Base-by-base conservation (phyloP, 2,113 vertebrate species). In the Oreochromis tanganicae region DNA sequence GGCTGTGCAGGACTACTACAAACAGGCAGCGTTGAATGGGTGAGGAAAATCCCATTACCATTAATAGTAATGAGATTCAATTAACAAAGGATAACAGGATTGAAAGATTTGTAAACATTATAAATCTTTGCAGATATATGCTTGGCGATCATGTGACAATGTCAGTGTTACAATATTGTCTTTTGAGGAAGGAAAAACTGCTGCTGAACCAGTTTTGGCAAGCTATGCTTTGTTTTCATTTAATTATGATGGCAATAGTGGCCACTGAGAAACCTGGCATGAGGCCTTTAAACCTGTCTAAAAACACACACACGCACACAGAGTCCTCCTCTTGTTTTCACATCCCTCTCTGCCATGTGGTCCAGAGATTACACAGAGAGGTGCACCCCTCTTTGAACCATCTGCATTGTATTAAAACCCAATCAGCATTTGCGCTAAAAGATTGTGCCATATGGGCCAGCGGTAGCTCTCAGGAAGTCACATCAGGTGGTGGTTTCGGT, bases 331-430 rank as follows among this genome's bases (percentile, higher is more conserved):
- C 63, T 86, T 61, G 85, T 66, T 81, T 61, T 41, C 34, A 84
- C 41, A 46, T 83, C 34, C 38, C 38, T 56, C 57, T 54, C 27
- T 80, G 46, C 85, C 91, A 91, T 91, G 87, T 90, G 92, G 89
- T 41, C 68, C 38, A 75, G 63, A 88, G 91, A 93, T 95, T 93
- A 95, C 36, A 75, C 12, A 68, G 80, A 87, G 73, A 82, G 75
- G 66, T 48, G 52, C 32, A 54, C 82, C 85, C 80, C 84, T 83
- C 66, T 85, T 56, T 83, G 81, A 24, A 79, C 91, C 93, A 95
- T 95, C 92, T 95, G 95, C 61, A 82, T 86, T 79, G 66, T 73
- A 89, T 92, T 93, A 89, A 90, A 84, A 82, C 50, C 75, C 82
- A 92, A 80, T 93, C 91, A 90, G 82, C 79, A 81, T 90, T 90